phyloP scores from a whole-genome alignment of 2,888 invertebrate species.

The Drosophila percnosoma region DNA sequence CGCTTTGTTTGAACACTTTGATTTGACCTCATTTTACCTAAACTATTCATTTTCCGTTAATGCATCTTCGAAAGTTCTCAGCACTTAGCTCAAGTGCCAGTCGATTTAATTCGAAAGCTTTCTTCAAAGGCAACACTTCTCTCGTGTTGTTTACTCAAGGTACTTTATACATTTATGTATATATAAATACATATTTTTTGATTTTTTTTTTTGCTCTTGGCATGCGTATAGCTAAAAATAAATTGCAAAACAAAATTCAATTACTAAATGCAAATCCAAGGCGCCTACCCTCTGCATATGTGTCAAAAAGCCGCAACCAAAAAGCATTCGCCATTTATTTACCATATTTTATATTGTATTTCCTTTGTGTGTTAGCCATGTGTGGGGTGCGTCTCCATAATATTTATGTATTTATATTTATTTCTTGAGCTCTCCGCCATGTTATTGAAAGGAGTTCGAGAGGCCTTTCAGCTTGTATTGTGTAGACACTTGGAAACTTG shows the following conservation, averaged over 20 bases:
- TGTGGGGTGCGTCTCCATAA: slow-evolving; percentile 60
- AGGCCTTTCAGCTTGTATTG: slow-evolving; percentile 37
- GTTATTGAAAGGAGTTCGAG: slow-evolving; percentile 77
- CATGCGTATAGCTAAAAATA: slow-evolving; percentile 60
- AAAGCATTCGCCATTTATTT: slow-evolving; percentile 67
- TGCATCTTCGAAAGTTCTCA: background rate
- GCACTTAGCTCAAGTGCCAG: background rate
- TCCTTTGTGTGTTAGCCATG: slow-evolving; percentile 41
- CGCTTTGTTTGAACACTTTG: background rate
- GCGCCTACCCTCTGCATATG: slow-evolving; percentile 37
- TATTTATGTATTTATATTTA: slow-evolving; percentile 69
- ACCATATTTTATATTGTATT: slow-evolving; percentile 63
- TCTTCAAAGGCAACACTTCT: slow-evolving; percentile 31
- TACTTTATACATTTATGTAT: slow-evolving; percentile 21
- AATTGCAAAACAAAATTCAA: slow-evolving; percentile 78
- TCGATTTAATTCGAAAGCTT: slow-evolving; percentile 12
- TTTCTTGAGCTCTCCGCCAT: slow-evolving; percentile 51
- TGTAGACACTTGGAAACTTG: slow-evolving; percentile 53
- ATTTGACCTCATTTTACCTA: background rate
- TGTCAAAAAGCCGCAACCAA: slow-evolving; percentile 68
- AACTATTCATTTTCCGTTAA: background rate
- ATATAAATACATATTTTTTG: slow-evolving; percentile 8
- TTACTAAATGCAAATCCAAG: slow-evolving; percentile 77
- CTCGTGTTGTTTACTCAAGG: slow-evolving; percentile 32
- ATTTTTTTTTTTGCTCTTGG: slow-evolving; percentile 46